Percentiles rank a stretch among this genome's conserved stretches.
phyloP scores from a whole-genome alignment of 2,888 invertebrate species.

The Ophioninae sp. region DNA sequence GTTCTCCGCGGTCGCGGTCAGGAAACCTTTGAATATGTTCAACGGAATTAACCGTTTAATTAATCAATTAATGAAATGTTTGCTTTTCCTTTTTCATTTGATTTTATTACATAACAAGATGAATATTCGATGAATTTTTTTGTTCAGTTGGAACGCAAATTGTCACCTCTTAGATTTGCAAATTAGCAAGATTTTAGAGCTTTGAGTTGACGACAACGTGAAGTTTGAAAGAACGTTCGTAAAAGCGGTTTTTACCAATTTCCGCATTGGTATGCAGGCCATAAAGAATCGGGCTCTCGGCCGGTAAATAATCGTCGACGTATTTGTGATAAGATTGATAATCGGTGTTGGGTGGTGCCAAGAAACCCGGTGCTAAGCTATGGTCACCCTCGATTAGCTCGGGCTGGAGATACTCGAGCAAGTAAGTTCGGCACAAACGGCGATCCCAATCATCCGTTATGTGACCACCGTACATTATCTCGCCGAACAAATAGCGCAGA shows the following conservation, averaged over 20 bases:
- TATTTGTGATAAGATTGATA: conserved; percentile 93
- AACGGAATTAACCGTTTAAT: neutral
- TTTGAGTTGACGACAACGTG: no score
- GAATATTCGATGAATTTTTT: no score
- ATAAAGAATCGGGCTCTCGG: conserved; percentile 94
- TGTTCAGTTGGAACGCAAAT: no score
- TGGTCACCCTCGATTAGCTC: conserved; percentile 94
- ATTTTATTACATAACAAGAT: neutral
- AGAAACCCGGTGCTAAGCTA: conserved; percentile 91
- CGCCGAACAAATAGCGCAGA: conserved; percentile 95
- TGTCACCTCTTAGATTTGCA: no score
- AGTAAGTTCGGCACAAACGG: conserved; percentile 91
- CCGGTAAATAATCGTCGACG: conserved; percentile 92
- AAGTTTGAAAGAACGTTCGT: no score
- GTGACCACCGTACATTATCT: conserved; percentile 99
- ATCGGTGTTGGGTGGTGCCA: conserved; percentile 93
- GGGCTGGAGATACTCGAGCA: conserved; percentile 93
- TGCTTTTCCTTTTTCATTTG: no score
- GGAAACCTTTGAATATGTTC: conserved; percentile 82
- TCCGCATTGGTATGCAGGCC: conserved; percentile 97
- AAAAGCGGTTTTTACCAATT: conserved; percentile 87
- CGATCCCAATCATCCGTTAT: conserved; percentile 98
- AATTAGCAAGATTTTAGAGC: no score
- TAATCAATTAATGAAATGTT: no score
- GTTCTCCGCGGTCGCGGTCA: conserved; percentile 92